Conservation (phyloP, 2,888 invertebrate species). For the Polyommatus iphigenia region DNA sequence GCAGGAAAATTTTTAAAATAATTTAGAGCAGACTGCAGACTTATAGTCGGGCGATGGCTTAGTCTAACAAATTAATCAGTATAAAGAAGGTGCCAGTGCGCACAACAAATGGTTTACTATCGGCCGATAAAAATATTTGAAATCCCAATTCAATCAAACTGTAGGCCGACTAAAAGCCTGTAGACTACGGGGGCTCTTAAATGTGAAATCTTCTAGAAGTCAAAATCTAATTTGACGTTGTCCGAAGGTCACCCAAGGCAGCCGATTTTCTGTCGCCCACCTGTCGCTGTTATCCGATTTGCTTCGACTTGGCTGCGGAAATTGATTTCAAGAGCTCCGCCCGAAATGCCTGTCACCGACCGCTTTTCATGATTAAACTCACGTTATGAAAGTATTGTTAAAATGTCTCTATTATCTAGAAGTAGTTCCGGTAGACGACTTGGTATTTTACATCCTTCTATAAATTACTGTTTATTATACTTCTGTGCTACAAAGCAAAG, state of each 20-base stretch:
- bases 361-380: slow-evolving; percentile 55
- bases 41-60: too few species aligned
- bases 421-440: too few species aligned
- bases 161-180: neutral
- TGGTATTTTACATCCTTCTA: too few species aligned
- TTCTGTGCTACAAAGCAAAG: too few species aligned
- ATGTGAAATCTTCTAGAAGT: slow-evolving; percentile 41
- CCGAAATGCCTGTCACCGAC: slow-evolving; percentile 60
- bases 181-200: neutral
- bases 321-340: slow-evolving; percentile 65
- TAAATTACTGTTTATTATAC: too few species aligned
- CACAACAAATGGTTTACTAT: too few species aligned
- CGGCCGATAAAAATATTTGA: neutral
- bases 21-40: too few species aligned
- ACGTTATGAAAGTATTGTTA: slow-evolving; percentile 13
- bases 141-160: neutral
- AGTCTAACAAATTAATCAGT: too few species aligned
- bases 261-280: slow-evolving; percentile 34
- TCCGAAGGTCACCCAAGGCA: slow-evolving; percentile 55
- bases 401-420: neutral
- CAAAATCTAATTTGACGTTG: slow-evolving; percentile 69
- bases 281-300: slow-evolving; percentile 55
- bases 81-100: too few species aligned
- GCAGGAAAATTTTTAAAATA: neutral
- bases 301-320: slow-evolving; percentile 61